These are phyloP conservation scores for Laothoe populi DNA, from an alignment of 2,888 invertebrate species.

Conservation along the genomic window DNA sequence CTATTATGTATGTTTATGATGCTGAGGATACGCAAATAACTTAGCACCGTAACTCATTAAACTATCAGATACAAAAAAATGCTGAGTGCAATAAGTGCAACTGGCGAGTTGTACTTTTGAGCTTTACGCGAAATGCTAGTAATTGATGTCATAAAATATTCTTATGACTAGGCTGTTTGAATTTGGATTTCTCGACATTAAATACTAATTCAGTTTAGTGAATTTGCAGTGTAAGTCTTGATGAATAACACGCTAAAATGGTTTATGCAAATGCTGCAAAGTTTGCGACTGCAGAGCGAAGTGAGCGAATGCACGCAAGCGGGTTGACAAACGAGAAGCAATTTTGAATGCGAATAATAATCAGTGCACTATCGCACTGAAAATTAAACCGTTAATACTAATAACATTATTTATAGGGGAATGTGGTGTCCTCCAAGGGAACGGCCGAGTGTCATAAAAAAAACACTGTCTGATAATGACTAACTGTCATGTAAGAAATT, in stretches of 20 bases:
- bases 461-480: no score
- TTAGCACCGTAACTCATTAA: no score
- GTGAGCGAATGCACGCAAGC: constrained; percentile 2
- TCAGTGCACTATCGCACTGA: background rate
- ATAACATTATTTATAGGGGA: no score
- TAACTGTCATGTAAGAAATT: no score
- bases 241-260: constrained; percentile 48
- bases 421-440: no score
- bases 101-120: no score
- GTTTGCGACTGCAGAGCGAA: constrained; percentile 18
- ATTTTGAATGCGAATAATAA: constrained; percentile 8
- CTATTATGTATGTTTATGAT: no score
- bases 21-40: no score
- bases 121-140: no score
- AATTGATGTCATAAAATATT: background rate
- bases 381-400: background rate
- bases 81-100: no score
- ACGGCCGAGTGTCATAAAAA: no score
- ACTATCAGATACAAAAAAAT: no score
- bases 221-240: constrained; percentile 23
- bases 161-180: background rate
- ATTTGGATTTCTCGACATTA: background rate
- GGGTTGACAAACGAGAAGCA: constrained; percentile 3
- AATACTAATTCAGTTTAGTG: constrained; percentile 17
- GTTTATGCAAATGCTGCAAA: constrained; percentile 60